Conservation (phyloP, 2,888 invertebrate genomes). For the Oxyteleia sp. region DNA sequence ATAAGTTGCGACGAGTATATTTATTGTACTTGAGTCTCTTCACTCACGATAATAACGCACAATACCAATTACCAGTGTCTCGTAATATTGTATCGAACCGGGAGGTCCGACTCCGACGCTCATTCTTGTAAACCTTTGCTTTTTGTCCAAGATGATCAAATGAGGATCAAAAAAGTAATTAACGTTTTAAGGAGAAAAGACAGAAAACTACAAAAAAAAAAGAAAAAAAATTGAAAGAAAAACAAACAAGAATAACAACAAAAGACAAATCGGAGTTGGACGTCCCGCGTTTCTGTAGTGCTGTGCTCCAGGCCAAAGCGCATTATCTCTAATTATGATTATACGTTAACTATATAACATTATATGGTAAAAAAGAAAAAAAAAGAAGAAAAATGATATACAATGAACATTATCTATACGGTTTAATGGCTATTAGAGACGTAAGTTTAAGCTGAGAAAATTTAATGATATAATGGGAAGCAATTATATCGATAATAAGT, state of each 20-base stretch:
- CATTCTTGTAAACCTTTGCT: neutral
- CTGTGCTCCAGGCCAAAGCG: conserved; percentile 82
- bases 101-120: conserved; percentile 74
- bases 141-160: neutral
- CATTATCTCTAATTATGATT: conserved; percentile 82
- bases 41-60: conserved; percentile 84
- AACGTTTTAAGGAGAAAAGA: conserved; percentile 4
- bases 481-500: conserved; percentile 76
- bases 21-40: conserved; percentile 78
- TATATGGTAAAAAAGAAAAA: conserved; percentile 71
- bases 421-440: conserved; percentile 71
- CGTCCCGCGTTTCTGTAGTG: conserved; percentile 65
- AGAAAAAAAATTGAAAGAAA: conserved; percentile 15
- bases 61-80: conserved; percentile 70
- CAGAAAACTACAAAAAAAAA: conserved; percentile 33
- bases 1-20: conserved; percentile 73
- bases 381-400: conserved; percentile 65
- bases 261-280: conserved; percentile 42
- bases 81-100: conserved; percentile 76
- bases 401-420: conserved; percentile 76
- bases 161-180: neutral
- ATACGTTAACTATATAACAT: conserved; percentile 71
- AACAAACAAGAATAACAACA: conserved; percentile 4
- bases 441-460: conserved; percentile 77
- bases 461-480: conserved; percentile 72